Evolutionary conservation across 2,113 vertebrate genomes (phyloP).

Genomic region (Microtus montanus): DNA sequence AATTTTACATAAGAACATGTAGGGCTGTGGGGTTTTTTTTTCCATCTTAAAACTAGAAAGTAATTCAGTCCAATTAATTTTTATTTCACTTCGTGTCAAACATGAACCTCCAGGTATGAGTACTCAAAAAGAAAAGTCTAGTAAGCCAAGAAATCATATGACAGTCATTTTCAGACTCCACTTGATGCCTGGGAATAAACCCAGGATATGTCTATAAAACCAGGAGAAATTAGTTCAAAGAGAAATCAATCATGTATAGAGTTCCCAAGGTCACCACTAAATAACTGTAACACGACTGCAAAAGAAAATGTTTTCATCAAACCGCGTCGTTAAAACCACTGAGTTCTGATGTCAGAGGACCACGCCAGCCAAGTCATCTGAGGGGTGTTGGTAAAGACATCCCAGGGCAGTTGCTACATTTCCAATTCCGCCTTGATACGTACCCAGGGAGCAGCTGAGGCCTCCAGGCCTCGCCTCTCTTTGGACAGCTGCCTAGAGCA

Average conservation of each 20-base stretch:
- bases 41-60: slow-evolving; percentile 60
- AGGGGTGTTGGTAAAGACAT: slow-evolving; percentile 65
- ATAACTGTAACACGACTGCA: slow-evolving; percentile 60
- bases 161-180: slow-evolving; percentile 49
- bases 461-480: slow-evolving; percentile 56
- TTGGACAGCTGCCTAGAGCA: slow-evolving; percentile 56
- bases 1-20: slow-evolving; percentile 42
- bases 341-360: slow-evolving; percentile 68
- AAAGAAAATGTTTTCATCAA: slow-evolving; percentile 72
- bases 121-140: slow-evolving; percentile 58
- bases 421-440: slow-evolving; percentile 70
- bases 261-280: slow-evolving; percentile 65
- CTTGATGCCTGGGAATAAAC: slow-evolving; percentile 57
- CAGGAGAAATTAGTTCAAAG: slow-evolving; percentile 71
- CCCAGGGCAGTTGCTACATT: slow-evolving; percentile 57
- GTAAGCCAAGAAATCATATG: slow-evolving; percentile 51
- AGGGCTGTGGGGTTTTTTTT: background rate
- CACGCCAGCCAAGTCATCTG: slow-evolving; percentile 64
- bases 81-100: slow-evolving; percentile 19
- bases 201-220: slow-evolving; percentile 62
- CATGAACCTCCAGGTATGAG: slow-evolving; percentile 29
- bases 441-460: slow-evolving; percentile 37
- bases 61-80: slow-evolving; percentile 52
- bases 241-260: slow-evolving; percentile 64
- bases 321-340: slow-evolving; percentile 65